phyloP scores from a whole-genome alignment of 2,797 vertebrate species.

The Onychomys torridus region DNA sequence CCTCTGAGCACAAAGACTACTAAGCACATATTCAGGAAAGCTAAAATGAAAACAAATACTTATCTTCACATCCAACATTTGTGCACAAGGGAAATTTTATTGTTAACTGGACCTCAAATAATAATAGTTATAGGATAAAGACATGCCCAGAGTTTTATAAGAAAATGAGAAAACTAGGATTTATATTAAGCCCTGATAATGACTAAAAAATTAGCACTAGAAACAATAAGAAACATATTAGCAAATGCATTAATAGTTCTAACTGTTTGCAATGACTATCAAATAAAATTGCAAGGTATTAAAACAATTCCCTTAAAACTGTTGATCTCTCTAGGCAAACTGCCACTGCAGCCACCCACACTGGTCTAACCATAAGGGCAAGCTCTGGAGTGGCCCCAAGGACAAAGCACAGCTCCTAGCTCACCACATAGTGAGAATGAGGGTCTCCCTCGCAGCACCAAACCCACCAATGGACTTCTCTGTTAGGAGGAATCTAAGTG shows the following conservation, averaged over 20 bases:
- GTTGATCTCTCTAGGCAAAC: slow-evolving; percentile 15
- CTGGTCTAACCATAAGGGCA: background rate
- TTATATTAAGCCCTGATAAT: slow-evolving; percentile 42
- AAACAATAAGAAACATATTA: slow-evolving; percentile 50
- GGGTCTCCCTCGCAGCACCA: background rate
- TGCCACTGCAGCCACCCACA: background rate
- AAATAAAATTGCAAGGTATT: slow-evolving; percentile 49
- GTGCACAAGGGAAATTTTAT: slow-evolving; percentile 39
- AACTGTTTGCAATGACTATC: slow-evolving; percentile 43
- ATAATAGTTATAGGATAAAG: slow-evolving; percentile 3
- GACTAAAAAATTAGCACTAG: slow-evolving; percentile 47
- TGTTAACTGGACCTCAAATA: slow-evolving; percentile 49
- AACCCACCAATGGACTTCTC: background rate
- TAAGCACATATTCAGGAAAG: slow-evolving; percentile 43
- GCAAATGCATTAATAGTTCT: slow-evolving; percentile 43
- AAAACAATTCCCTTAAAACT: slow-evolving; percentile 52
- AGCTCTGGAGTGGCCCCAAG: background rate
- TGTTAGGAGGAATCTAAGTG: background rate
- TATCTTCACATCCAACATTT: slow-evolving; percentile 49
- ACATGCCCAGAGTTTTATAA: background rate
- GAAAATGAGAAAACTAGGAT: slow-evolving; percentile 36
- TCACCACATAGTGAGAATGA: background rate
- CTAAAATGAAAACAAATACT: slow-evolving; percentile 40
- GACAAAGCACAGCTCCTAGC: background rate
- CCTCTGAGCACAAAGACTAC: background rate